Evolutionary conservation across 1,140 invertebrate species (phyloP), one percentile per base, ranked within the genome.

Genomic region (Drosophila littoralis): DNA sequence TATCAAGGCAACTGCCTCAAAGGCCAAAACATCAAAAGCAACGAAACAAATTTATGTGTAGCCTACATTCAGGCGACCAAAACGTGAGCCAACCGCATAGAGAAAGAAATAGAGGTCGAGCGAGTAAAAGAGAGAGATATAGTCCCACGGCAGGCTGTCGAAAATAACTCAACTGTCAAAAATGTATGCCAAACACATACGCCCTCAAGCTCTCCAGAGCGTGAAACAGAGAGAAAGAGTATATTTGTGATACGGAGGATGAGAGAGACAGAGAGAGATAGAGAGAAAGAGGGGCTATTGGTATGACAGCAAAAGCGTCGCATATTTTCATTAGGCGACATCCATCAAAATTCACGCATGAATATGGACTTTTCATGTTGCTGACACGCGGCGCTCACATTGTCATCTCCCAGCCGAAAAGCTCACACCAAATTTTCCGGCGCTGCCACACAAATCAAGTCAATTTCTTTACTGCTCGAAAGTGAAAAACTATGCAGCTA

Each of bases 261-360:
- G 52, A 54, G 7, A 40, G 40, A 28, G 35, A 35, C 32, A 33
- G 7, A 51, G 40, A 45, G 35, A 9, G 28, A 48, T 12, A 17
- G 22, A 58, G 45, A n/a, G 52, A 40, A 15, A 40, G 17, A 7
- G 22, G 45, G 35, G 17, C 36, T 8, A 33, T 5, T 36, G 51
- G 33, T 54, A 17, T 54, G 51, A 54, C 51, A 63, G 68, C n/a
- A 42, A 48, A 35, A 60, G 36, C 54, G 45, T 60, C 69, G 71
- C 81, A 85, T 77, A 85, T 85, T 85, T 85, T 81, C 81, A 85
- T 81, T 78, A 85, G 70, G 69, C 63, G 75, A 85, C 77, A 85
- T 85, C 75, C 81, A 85, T 86, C 81, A 85, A 85, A 85, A 85
- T 85, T 85, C 63, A 86, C 82, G 78, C 82, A 86, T 81, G 81